Percentiles rank a stretch among this genome's conserved stretches.
Evolutionary conservation across 2,797 vertebrate genomes (phyloP).

Genomic region (Anguilla anguilla): DNA sequence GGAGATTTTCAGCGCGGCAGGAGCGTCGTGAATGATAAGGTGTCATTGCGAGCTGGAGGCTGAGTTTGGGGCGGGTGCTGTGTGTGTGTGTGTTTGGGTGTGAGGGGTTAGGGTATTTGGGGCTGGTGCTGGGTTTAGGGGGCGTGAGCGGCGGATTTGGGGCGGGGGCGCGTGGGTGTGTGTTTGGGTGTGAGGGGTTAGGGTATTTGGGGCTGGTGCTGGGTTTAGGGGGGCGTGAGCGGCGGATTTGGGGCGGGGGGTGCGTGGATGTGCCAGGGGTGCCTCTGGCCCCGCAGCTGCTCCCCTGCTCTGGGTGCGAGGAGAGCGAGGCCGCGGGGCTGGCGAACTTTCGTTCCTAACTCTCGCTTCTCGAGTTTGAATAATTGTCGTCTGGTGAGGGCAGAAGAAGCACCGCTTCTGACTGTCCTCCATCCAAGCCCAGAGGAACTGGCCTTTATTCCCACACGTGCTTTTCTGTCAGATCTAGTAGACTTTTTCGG

Average conservation of each 20-base stretch:
- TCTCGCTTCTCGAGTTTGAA: conserved; percentile 22
- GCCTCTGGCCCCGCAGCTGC: not conserved
- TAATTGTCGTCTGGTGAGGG: conserved; percentile 19
- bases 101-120: not conserved
- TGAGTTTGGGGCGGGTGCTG: not conserved
- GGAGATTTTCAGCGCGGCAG: conserved; percentile 17
- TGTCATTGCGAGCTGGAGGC: not conserved
- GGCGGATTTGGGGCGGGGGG: not conserved
- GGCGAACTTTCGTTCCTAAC: not conserved
- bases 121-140: not conserved
- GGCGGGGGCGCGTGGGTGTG: not conserved
- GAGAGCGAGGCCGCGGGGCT: not conserved
- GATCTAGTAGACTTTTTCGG: conserved; percentile 23
- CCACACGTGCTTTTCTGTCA: conserved; percentile 10
- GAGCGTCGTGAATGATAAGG: not conserved
- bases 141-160: not conserved
- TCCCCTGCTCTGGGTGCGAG: not conserved
- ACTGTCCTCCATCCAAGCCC: conserved; percentile 19
- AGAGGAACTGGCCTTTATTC: not conserved
- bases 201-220: not conserved
- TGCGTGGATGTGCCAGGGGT: not conserved
- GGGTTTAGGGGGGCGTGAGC: not conserved
- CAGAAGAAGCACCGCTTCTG: not conserved
- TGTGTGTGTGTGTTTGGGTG: too few species aligned
- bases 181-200: too few species aligned